Percentiles rank a stretch among this genome's conserved stretches.
These are phyloP conservation scores for Typhlomys cinereus DNA, from an alignment of 2,113 vertebrate genomes.

Conservation along the genomic window DNA sequence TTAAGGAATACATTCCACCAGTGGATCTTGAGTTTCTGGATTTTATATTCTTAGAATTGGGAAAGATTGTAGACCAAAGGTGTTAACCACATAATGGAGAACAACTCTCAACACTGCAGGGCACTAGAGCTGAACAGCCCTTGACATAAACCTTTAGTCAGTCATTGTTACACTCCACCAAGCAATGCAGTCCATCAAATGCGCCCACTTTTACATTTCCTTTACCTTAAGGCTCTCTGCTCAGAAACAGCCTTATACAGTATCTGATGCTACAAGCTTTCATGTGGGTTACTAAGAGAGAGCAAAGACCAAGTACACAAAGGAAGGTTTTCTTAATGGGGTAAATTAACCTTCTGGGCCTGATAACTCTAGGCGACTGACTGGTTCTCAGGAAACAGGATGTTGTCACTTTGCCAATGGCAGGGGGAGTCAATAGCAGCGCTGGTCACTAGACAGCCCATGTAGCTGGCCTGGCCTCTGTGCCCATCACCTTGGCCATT, in stretches of 20 bases:
- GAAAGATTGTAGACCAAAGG: too few species aligned
- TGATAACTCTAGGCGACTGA: too few species aligned
- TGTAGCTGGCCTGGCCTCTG: not conserved
- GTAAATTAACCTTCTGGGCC: not conserved
- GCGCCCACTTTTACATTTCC: not conserved
- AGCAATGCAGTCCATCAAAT: not conserved
- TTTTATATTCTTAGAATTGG: not conserved
- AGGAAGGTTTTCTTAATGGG: too few species aligned
- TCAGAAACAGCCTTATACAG: not conserved
- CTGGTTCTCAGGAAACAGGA: not conserved
- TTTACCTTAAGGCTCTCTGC: not conserved
- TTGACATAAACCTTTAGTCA: not conserved
- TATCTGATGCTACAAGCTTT: not conserved
- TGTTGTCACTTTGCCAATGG: not conserved
- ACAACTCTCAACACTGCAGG: not conserved
- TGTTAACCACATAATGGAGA: not conserved
- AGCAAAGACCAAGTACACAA: not conserved
- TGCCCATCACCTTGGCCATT: not conserved
- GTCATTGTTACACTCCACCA: not conserved
- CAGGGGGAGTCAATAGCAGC: rapidly evolving
- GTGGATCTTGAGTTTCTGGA: not conserved
- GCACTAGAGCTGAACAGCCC: not conserved
- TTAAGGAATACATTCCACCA: not conserved
- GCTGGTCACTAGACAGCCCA: not conserved
- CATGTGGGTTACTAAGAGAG: not conserved